phyloP scores from a whole-genome alignment of 2,113 vertebrate genomes.

The Cinclus cinclus region DNA sequence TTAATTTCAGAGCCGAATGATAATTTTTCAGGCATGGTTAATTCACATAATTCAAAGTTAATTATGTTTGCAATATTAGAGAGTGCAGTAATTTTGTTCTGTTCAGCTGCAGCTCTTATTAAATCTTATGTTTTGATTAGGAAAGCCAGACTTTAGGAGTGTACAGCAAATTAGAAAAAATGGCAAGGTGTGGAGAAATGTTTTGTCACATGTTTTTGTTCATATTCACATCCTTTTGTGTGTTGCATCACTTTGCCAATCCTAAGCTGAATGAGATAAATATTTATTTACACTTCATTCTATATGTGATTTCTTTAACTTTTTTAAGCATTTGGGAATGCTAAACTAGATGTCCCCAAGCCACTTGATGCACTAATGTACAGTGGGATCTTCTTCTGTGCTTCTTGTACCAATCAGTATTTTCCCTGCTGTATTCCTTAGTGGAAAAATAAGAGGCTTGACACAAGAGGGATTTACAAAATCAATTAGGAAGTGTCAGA shows the following conservation, averaged over 20 bases:
- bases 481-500: neutral
- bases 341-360: neutral
- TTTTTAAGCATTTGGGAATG: neutral
- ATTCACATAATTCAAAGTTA: conserved; percentile 86
- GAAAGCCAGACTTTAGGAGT: conserved; percentile 50
- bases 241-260: neutral
- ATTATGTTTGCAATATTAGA: conserved; percentile 81
- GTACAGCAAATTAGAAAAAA: conserved; percentile 24
- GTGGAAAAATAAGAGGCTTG: neutral
- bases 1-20: conserved; percentile 84
- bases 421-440: neutral
- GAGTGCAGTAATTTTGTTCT: conserved; percentile 76
- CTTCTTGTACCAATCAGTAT: neutral
- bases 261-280: neutral
- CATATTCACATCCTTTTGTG: neutral
- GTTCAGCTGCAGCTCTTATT: conserved; percentile 75
- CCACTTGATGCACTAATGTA: neutral
- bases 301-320: neutral
- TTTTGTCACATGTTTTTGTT: neutral
- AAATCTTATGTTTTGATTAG: conserved; percentile 76
- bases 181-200: neutral
- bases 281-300: neutral
- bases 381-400: neutral
- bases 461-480: neutral
- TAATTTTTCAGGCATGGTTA: conserved; percentile 84